Evolutionary conservation across 1,140 invertebrate species (phyloP), one percentile per base, ranked within the genome.

Genomic region (Eueides isabella): DNA sequence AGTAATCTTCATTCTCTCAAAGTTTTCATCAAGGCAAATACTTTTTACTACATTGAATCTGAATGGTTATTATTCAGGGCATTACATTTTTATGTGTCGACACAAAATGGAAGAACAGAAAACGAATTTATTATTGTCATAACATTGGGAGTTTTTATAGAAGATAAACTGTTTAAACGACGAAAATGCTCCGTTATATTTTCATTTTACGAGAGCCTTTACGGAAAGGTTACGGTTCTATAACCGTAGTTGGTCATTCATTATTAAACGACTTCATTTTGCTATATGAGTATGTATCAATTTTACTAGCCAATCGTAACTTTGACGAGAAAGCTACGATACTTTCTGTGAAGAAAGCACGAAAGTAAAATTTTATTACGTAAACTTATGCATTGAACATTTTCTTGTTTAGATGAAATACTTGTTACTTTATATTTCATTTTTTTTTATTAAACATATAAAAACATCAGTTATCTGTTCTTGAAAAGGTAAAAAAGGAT

Each of bases 111-210:
- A 64, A 71, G 74, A 79, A 71, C 67, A 75, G 76, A 78, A 80
- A 78, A 78, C 72, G 77, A 78, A 83, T 83, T 83, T 83, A 83
- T 80, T 81, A 83, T 83, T 79, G 81, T 80, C 79, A 78, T 83
- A 83, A 83, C 77, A 83, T 81, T 71, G 69, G 72, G 69, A 75
- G 69, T 83, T 76, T 83, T 82, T 80, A 81, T 81, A 78, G 79
- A 74, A 79, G 79, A 81, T 83, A 83, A 83, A 81, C 79, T 79
- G 75, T 79, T 81, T 80, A 79, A 83, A 81, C 77, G 79, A 77
- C 71, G 74, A 79, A 77, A 81, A 77, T 78, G 77, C 76, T 77
- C 74, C 64, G 66, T 76, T 79, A 82, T 75, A 74, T 75, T 82
- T 78, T 75, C 71, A 70, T 74, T 81, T 83, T 83, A 81, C 61